phyloP scores from a whole-genome alignment of 2,888 invertebrate genomes.

The Laothoe populi region DNA sequence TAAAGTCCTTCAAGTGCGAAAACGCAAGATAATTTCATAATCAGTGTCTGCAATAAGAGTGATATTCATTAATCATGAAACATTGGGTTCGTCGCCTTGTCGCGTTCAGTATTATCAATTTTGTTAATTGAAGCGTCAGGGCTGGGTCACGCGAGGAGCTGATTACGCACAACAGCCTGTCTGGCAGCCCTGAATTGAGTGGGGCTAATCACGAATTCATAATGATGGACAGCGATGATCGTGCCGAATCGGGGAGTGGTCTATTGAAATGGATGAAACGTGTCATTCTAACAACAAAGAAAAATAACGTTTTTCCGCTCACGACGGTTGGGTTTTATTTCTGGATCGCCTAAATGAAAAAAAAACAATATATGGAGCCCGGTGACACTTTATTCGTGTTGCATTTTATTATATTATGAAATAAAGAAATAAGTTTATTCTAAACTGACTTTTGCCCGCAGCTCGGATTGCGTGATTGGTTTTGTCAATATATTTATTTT shows the following conservation, averaged over 20 bases:
- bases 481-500: no score
- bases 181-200: slow-evolving; percentile 57
- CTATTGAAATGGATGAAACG: slow-evolving; percentile 30
- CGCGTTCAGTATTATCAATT: slow-evolving; percentile 66
- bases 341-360: slow-evolving; percentile 8
- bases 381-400: neutral
- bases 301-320: slow-evolving; percentile 24
- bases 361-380: no score
- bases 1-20: neutral
- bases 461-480: no score
- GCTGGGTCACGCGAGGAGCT: slow-evolving; percentile 63
- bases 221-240: slow-evolving; percentile 57
- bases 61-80: slow-evolving; percentile 51
- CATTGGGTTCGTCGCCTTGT: slow-evolving; percentile 61
- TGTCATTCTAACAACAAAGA: slow-evolving; percentile 22
- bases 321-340: slow-evolving; percentile 5
- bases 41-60: slow-evolving; percentile 26
- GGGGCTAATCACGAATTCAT: slow-evolving; percentile 66
- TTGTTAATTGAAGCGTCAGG: slow-evolving; percentile 72
- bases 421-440: no score
- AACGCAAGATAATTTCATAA: slow-evolving; percentile 25
- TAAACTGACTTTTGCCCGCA: no score
- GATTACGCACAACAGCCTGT: slow-evolving; percentile 55
- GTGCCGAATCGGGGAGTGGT: slow-evolving; percentile 36
- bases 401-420: no score